Evolutionary conservation across 2,888 invertebrate species (phyloP).

Genomic region (Nemapogon koenigi): DNA sequence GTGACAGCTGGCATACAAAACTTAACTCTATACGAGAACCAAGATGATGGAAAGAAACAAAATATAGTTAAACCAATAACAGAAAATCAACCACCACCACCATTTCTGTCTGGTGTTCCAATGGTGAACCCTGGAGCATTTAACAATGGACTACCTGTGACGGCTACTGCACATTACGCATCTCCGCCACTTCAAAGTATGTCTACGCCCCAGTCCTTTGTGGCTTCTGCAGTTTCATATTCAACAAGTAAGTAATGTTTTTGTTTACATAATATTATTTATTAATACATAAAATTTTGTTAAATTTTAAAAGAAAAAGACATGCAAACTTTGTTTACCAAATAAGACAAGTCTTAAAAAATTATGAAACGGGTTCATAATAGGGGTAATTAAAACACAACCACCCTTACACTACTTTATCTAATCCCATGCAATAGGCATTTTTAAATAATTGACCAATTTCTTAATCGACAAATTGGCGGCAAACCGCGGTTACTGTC

Average conservation of each 20-base stretch:
- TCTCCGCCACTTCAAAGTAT: not conserved
- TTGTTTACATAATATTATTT: too few species aligned
- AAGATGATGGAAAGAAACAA: constrained; percentile 8
- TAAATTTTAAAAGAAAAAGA: too few species aligned
- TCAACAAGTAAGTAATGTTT: constrained; percentile 58
- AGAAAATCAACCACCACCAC: constrained; percentile 34
- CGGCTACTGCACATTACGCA: constrained; percentile 19
- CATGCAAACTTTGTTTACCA: too few species aligned
- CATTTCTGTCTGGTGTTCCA: constrained; percentile 57
- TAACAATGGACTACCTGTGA: constrained; percentile 18
- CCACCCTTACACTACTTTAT: too few species aligned
- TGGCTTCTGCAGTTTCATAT: constrained; percentile 52
- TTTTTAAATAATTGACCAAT: too few species aligned
- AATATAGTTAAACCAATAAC: constrained; percentile 17
- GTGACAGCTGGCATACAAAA: constrained; percentile 32
- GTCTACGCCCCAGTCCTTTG: constrained; percentile 31
- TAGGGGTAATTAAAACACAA: too few species aligned
- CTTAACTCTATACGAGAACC: constrained; percentile 33
- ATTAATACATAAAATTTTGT: too few species aligned
- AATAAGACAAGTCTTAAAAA: too few species aligned
- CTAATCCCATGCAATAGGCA: too few species aligned
- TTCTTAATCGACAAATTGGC: too few species aligned
- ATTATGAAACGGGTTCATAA: too few species aligned
- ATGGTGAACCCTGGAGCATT: constrained; percentile 51
- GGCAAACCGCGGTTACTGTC: too few species aligned